Percentiles rank a stretch among this genome's conserved stretches.
These are phyloP conservation scores for Drosophila lacertosa DNA, from an alignment of 1,140 invertebrate species.

Conservation along the genomic window DNA sequence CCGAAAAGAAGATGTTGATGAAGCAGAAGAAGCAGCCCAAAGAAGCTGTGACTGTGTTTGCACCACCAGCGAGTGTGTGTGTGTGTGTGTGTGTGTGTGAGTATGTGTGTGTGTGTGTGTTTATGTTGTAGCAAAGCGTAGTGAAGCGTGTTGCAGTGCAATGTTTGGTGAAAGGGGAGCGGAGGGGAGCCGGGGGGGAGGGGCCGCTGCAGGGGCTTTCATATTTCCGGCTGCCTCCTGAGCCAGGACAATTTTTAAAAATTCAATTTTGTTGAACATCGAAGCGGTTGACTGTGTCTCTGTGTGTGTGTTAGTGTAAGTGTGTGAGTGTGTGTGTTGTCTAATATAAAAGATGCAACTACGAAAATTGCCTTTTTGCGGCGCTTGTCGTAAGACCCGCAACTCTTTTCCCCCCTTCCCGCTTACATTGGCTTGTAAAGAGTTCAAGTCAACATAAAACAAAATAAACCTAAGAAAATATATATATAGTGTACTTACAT, in stretches of 20 bases:
- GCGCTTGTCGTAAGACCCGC: constrained; percentile 11
- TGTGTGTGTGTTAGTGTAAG: constrained; percentile 31
- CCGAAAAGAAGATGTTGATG: constrained; percentile 64
- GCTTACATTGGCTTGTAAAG: constrained; percentile 17
- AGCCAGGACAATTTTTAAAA: constrained; percentile 77
- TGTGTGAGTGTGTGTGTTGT: constrained; percentile 40
- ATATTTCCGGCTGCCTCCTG: constrained; percentile 69
- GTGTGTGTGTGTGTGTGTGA: constrained; percentile 7
- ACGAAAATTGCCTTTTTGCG: constrained; percentile 69
- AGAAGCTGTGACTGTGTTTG: constrained; percentile 11
- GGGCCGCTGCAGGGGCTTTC: constrained; percentile 35
- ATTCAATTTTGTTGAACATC: constrained; percentile 75
- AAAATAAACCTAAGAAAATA: constrained; percentile 24
- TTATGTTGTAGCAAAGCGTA: constrained; percentile 37
- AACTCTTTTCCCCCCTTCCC: background rate
- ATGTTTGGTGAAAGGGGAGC: constrained; percentile 9
- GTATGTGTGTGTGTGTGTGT: constrained; percentile 25
- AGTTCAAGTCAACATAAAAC: constrained; percentile 19
- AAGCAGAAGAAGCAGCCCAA: constrained; percentile 60
- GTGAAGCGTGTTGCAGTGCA: constrained; percentile 25
- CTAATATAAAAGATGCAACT: constrained; percentile 64
- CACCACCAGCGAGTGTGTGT: constrained; percentile 36
- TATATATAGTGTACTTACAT: constrained; percentile 14
- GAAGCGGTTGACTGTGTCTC: constrained; percentile 46
- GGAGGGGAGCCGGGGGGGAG: background rate